A percentile compares a stretch with the other conserved stretches of the same genome.
Evolutionary conservation across 2,797 vertebrate genomes (phyloP).

Genomic region (Galago senegalensis): DNA sequence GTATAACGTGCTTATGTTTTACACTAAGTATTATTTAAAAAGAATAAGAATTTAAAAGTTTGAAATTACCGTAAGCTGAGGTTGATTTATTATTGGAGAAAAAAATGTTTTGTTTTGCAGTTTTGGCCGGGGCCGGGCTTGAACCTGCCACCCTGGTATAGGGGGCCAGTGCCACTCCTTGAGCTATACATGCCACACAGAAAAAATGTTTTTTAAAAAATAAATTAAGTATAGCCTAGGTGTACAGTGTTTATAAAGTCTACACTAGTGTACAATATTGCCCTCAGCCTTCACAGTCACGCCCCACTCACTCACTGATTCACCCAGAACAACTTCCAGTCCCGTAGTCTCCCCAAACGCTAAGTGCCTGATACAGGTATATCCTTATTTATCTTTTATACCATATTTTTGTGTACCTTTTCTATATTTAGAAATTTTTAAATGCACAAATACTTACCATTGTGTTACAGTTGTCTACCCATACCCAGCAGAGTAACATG

Average conservation of each 20-base stretch:
- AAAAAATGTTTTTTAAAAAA: too few relatives aligned
- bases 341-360: background rate
- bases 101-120: too few relatives aligned
- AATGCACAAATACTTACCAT: background rate
- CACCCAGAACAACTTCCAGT: background rate
- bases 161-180: too few relatives aligned
- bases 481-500: background rate
- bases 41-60: too few relatives aligned
- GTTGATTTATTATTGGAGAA: too few relatives aligned
- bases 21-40: too few relatives aligned
- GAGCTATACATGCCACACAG: too few relatives aligned
- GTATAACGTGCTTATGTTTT: too few relatives aligned
- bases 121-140: too few relatives aligned
- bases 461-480: background rate
- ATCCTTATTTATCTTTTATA: background rate
- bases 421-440: background rate
- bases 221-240: background rate
- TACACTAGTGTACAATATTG: rapidly evolving
- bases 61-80: too few relatives aligned
- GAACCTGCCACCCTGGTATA: too few relatives aligned
- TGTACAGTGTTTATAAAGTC: background rate
- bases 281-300: background rate
- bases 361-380: background rate
- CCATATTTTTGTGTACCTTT: background rate
- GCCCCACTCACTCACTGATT: background rate